A percentile compares a stretch with the other conserved stretches of the same genome.
Conservation (phyloP, 2,888 invertebrate species). For the Cerastis rubricosa region DNA sequence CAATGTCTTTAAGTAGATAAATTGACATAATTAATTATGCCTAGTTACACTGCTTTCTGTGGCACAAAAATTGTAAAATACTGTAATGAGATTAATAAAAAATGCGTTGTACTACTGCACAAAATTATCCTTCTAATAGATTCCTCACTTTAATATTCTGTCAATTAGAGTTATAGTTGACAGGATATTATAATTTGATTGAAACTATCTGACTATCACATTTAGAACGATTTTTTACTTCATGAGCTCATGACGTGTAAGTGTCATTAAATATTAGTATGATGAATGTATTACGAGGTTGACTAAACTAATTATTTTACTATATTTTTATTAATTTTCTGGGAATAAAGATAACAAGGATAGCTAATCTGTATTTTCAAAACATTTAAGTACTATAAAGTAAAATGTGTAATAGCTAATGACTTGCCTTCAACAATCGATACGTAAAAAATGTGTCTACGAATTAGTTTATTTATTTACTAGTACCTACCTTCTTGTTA, state of each 20-base stretch:
- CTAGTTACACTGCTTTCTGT: not conserved
- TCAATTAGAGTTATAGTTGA: not conserved
- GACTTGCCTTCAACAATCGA: too few species aligned
- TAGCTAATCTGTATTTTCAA: too few species aligned
- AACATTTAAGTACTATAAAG: too few species aligned
- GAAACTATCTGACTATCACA: not conserved
- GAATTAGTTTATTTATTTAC: too few species aligned
- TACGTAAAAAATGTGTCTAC: too few species aligned
- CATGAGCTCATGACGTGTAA: not conserved
- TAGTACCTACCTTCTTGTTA: too few species aligned
- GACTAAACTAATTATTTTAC: too few species aligned
- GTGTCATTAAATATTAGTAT: not conserved
- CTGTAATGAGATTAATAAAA: not conserved
- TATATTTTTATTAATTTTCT: too few species aligned
- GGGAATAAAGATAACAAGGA: too few species aligned
- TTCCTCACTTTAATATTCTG: not conserved
- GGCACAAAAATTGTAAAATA: not conserved
- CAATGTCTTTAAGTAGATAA: not conserved
- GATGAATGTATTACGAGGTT: not conserved
- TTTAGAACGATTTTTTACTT: not conserved
- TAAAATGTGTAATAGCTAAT: too few species aligned
- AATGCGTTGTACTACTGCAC: not conserved
- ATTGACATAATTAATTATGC: not conserved
- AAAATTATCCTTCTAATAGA: too few species aligned
- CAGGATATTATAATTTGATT: not conserved